Conservation (phyloP, 2,113 vertebrate genomes). For the Pagrus major region DNA sequence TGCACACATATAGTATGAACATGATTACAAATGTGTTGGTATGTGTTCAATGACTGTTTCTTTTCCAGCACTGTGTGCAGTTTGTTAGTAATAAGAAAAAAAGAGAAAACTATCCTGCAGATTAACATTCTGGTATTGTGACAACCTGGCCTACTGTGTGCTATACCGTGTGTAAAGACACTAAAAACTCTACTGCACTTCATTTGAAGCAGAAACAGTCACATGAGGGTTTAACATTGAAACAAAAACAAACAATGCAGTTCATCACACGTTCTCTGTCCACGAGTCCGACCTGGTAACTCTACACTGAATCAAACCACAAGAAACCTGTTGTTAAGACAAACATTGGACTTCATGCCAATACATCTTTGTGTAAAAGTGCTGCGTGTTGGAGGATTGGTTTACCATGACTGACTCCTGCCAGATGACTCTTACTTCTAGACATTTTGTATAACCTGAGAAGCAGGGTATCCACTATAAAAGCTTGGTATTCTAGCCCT, state of each 20-base stretch:
- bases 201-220: not conserved
- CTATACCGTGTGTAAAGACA: not conserved
- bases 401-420: not conserved
- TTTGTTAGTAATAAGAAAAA: no score
- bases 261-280: not conserved
- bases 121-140: no score
- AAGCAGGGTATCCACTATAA: conserved; percentile 48
- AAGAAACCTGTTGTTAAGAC: not conserved
- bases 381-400: conserved; percentile 10
- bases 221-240: not conserved
- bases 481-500: conserved; percentile 35
- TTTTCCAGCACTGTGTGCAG: no score
- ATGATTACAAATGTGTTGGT: no score
- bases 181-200: not conserved
- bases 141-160: no score
- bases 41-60: no score
- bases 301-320: not conserved
- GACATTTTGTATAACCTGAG: conserved; percentile 62
- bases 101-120: no score
- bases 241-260: not conserved
- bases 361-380: not conserved
- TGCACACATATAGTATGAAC: no score
- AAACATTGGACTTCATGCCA: not conserved
- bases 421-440: conserved; percentile 44
- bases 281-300: not conserved